Evolutionary conservation across 2,113 vertebrate genomes (phyloP).

Genomic region (Hippocampus abdominalis): DNA sequence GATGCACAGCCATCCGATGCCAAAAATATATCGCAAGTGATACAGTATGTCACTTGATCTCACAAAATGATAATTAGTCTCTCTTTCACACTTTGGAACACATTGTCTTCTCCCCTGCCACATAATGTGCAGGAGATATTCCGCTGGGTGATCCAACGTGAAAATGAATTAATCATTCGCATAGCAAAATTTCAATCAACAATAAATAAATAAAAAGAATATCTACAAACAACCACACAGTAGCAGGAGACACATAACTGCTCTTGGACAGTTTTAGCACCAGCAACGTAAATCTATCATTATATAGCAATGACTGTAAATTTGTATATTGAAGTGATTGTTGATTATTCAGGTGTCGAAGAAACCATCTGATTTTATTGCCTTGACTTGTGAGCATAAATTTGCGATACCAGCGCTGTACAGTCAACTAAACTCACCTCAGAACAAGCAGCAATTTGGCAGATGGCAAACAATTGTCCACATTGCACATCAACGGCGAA

Average conservation of each 20-base stretch:
- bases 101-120: slow-evolving; percentile 1
- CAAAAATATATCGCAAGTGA: slow-evolving; percentile 12
- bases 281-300: background rate
- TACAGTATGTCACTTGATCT: no score
- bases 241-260: background rate
- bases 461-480: background rate
- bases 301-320: background rate
- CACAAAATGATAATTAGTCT: no score
- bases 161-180: background rate
- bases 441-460: background rate
- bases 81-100: slow-evolving; percentile 7
- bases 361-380: no score
- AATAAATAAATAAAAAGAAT: background rate
- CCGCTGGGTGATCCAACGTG: background rate
- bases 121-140: background rate
- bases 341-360: no score
- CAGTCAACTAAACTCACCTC: background rate
- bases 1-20: slow-evolving; percentile 19
- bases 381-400: no score
- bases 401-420: no score
- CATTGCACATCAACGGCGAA: background rate
- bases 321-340: background rate
- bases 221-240: background rate
- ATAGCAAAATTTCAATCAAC: no score
- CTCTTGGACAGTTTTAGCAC: background rate